Conservation (phyloP, 1,140 invertebrate genomes). For the Hormaphis cornu region DNA sequence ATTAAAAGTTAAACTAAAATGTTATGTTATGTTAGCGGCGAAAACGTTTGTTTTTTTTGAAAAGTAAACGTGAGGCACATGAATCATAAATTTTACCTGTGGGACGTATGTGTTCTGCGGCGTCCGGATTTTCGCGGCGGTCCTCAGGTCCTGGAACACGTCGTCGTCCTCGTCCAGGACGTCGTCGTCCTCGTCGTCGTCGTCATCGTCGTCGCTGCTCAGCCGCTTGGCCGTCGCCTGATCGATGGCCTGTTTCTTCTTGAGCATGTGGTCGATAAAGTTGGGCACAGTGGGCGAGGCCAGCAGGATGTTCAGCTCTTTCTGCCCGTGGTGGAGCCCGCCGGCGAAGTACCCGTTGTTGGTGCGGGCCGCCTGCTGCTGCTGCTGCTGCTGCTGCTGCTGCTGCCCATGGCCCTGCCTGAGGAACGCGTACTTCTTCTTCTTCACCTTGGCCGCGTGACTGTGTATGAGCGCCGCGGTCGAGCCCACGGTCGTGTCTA, state of each 20-base stretch:
- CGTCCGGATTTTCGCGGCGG: conserved; percentile 12
- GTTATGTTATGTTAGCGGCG: no score
- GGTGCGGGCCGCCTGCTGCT: background rate
- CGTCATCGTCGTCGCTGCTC: conserved; percentile 9
- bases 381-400: background rate
- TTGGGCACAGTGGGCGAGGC: conserved; percentile 33
- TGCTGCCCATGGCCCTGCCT: conserved; percentile 3
- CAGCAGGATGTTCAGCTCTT: conserved; percentile 34
- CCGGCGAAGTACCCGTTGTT: background rate
- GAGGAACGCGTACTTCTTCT: conserved; percentile 30
- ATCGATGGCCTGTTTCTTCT: conserved; percentile 23
- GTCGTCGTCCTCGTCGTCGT: background rate
- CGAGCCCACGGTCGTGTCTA: conserved; percentile 36
- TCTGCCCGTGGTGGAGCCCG: background rate
- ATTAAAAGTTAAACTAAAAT: no score
- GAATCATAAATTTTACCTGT: no score
- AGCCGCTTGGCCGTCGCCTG: conserved; percentile 10
- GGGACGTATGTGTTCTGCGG: conserved; percentile 21
- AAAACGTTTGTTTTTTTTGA: no score
- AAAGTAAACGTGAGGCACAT: no score
- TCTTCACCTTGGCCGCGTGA: conserved; percentile 24
- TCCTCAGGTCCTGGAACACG: background rate
- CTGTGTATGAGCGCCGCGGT: conserved; percentile 36
- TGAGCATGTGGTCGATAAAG: conserved; percentile 17
- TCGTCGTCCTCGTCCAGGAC: background rate